A percentile compares a stretch with the other conserved stretches of the same genome.
Conservation (phyloP, 2,888 invertebrate genomes). For the Leptinotarsa haldemani region DNA sequence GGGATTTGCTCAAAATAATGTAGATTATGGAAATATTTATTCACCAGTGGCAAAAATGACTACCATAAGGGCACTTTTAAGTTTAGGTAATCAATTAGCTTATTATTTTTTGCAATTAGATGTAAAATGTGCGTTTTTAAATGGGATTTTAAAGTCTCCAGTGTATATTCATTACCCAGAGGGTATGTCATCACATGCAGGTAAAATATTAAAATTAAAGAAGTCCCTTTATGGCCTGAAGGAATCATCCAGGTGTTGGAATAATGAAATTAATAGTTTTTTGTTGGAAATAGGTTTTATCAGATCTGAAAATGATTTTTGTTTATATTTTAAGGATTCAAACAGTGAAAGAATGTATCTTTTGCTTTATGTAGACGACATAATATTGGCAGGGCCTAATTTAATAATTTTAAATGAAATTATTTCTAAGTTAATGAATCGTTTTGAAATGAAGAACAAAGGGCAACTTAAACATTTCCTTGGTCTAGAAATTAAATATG, state of each 20-base stretch:
- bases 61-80: constrained; percentile 38
- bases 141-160: constrained; percentile 38
- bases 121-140: constrained; percentile 42
- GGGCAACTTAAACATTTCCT: constrained; percentile 41
- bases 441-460: constrained; percentile 42
- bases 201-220: constrained; percentile 23
- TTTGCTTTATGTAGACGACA: constrained; percentile 31
- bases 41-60: constrained; percentile 49
- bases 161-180: constrained; percentile 35
- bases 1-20: constrained; percentile 51
- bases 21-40: constrained; percentile 49
- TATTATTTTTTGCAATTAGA: constrained; percentile 41
- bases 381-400: constrained; percentile 26
- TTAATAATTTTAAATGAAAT: constrained; percentile 28
- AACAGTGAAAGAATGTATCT: constrained; percentile 9
- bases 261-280: neutral
- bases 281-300: neutral
- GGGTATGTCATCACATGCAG: neutral
- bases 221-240: constrained; percentile 24
- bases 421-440: constrained; percentile 22
- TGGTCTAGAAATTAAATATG: constrained; percentile 42
- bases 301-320: constrained; percentile 21
- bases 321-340: constrained; percentile 20
- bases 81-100: constrained; percentile 48
- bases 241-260: constrained; percentile 30